These are phyloP conservation scores for Bettongia penicillata DNA, from an alignment of 2,113 vertebrate genomes.

Conservation along the genomic window DNA sequence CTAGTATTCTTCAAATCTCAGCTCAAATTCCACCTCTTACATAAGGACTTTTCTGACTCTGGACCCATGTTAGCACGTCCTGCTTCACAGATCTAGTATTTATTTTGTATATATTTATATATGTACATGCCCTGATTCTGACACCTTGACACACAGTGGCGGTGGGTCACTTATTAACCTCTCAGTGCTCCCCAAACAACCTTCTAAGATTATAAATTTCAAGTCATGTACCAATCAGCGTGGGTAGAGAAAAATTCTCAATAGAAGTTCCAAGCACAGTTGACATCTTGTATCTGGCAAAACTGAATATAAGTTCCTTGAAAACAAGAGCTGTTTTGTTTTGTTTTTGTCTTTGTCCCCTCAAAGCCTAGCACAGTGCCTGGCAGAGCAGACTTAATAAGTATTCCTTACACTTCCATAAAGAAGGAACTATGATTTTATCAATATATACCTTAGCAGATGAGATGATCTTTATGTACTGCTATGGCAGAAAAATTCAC, in stretches of 20 bases:
- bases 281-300: neutral
- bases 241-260: neutral
- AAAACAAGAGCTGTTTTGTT: neutral
- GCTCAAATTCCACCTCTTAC: neutral
- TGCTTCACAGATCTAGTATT: neutral
- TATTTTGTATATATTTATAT: neutral
- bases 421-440: too few relatives aligned
- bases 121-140: neutral
- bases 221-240: neutral
- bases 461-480: neutral
- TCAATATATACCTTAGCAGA: neutral
- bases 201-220: neutral
- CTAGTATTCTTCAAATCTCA: neutral
- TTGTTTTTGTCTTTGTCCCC: neutral
- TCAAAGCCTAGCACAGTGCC: neutral
- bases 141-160: neutral
- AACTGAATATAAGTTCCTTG: too few relatives aligned
- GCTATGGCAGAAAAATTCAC: neutral
- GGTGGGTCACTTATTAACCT: neutral
- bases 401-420: neutral
- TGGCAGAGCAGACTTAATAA: neutral
- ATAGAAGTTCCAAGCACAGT: neutral
- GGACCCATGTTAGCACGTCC: neutral
- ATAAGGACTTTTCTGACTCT: neutral
- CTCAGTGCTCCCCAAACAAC: neutral